Conservation (phyloP, 2,888 invertebrate species). For the Drosophila cognata region DNA sequence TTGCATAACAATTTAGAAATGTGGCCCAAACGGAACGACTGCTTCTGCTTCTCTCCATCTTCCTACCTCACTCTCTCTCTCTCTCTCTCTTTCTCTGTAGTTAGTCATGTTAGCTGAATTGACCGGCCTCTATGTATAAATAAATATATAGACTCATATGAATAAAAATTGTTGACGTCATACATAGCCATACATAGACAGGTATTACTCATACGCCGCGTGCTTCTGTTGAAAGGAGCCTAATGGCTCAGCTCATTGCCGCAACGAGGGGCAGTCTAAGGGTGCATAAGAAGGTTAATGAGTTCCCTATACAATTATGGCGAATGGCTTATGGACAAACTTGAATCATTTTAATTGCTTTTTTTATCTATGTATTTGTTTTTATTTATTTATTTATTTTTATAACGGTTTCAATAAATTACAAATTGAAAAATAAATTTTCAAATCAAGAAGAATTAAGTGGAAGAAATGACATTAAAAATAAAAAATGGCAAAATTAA, state of each 20-base stretch:
- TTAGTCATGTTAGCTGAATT: conserved; percentile 43
- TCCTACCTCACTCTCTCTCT: not conserved
- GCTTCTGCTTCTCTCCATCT: not conserved
- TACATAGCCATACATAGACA: not conserved
- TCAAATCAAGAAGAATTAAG: no score
- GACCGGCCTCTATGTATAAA: conserved; percentile 40
- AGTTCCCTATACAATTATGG: not conserved
- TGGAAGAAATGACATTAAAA: not conserved
- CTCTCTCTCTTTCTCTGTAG: conserved; percentile 20
- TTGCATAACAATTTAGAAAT: conserved; percentile 49
- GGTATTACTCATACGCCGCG: conserved; percentile 61
- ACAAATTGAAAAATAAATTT: no score
- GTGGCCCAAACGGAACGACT: conserved; percentile 31
- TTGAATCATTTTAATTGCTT: not conserved
- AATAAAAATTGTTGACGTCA: conserved; percentile 53
- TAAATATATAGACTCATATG: conserved; percentile 26
- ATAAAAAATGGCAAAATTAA: not conserved
- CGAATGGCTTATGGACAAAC: not conserved
- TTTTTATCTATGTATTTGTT: not conserved
- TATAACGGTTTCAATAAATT: not conserved
- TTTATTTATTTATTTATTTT: not conserved
- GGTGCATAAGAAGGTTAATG: not conserved
- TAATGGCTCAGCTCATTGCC: conserved; percentile 35
- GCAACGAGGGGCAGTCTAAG: not conserved
- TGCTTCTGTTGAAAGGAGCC: conserved; percentile 38